Evolutionary conservation across 35 echinoderm and acorn worm genomes (phyloP), one percentile per base, ranked within the genome.

Genomic region (Patiria miniata): DNA sequence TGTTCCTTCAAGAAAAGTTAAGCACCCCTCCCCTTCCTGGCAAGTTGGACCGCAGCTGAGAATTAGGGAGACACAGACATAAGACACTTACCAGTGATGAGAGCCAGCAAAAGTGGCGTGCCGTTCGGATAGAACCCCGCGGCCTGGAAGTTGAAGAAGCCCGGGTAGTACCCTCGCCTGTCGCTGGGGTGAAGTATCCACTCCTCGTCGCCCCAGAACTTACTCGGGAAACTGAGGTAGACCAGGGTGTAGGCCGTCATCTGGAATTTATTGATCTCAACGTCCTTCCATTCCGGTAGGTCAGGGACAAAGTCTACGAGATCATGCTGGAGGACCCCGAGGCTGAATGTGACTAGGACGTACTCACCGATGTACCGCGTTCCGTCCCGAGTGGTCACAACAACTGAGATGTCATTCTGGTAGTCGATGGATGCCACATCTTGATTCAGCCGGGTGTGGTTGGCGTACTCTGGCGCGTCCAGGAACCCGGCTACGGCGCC

Each of bases 241-340:
- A 90, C 83, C 30, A 40, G 52, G 0, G 59, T 58, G 54, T 90
- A 84, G 0, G 40, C 16, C 34, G 61, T 61, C 68, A 78, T 59
- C 10, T 26, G 40, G 38, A 83, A 77, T 21, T 83, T 81, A 19
- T 73, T 77, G 14, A 90, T 52, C 12, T 34, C 53, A 7, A 73
- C 81, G 8, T 52, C 77, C 53, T 90, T 90, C 88, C 88, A 90
- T 29, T 77, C 50, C 32, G 88, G 88, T 7, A 90, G 81, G 4
- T 76, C 39, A 15, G 88, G 88, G 83, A 84, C 55, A 39, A 90
- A 90, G 76, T 84, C 1, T 21, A 90, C 81, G 32, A 76, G 36
- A 65, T 78, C 29, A 30, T 77, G 83, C 34, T 90, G 88, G 2
- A 90, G 37, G 22, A 90, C 81, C 37, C 61, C 88, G 8, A 84